Base-by-base conservation (phyloP, 2,888 invertebrate genomes). In the Axea sp. region DNA sequence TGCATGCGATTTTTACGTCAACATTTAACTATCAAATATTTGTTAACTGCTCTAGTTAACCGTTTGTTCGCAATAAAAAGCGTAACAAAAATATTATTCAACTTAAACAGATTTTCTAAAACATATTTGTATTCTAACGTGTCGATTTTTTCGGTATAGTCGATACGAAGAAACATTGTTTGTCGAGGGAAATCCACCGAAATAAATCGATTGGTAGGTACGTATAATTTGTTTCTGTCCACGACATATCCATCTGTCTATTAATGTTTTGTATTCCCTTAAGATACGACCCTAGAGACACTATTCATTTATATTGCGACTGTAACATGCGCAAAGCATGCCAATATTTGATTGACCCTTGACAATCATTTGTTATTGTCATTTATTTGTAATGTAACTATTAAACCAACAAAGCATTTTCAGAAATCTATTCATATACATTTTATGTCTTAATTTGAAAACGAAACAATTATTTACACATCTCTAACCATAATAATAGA, bases 231-330 rank as follows among this genome's bases (percentile, higher is more conserved):
- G 81, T 85, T 82, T 79, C 80, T 82, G 82, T 84, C 85, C 80
- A 67, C 80, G 79, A 84, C 82, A 81, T 80, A 81, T 81, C 77
- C 77, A 78, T 81, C 81, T 82, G 81, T 86, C 84, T 82, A 86
- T 85, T 86, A 86, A 85, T 83, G 84, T 82, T 86, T 84, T 83
- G 82, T 84, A 83, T 84, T 82, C 84, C 82, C 78, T 79, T 79
- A 83, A 82, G 83, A 86, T 83, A 83, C 81, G 79, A 76, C 82
- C 82, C 82, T 67, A 76, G 84, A 81, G 84, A 83, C 82, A 68
- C 81, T 82, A 84, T 86, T 86, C 84, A 86, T 86, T 86, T 85
- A 85, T 86, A 85, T 82, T 76, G 78, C 76, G 62, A 72, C 41
- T 45, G 53, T 77, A 39, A 60, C 76, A 77, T 79, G 76, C 77